Evolutionary conservation across 2,888 invertebrate species (phyloP).

Genomic region (Phymatocera aterrima): DNA sequence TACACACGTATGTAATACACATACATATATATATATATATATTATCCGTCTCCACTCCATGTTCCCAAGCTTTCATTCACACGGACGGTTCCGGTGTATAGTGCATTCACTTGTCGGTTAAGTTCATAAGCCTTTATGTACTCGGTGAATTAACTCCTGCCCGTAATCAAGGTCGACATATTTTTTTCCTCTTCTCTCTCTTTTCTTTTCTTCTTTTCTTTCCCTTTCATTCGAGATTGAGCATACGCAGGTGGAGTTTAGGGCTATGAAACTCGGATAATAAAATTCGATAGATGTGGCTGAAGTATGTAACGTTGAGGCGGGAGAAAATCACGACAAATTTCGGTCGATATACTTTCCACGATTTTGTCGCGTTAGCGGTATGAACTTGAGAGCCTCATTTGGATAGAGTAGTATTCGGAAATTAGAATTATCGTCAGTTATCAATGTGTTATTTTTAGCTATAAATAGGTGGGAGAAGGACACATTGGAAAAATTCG

Average conservation of each 20-base stretch:
- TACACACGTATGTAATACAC: background rate
- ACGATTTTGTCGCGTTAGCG: too few relatives aligned
- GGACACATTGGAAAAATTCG: too few relatives aligned
- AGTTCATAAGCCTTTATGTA: slow-evolving; percentile 44
- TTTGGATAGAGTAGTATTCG: too few relatives aligned
- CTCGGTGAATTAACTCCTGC: slow-evolving; percentile 39
- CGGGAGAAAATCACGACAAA: too few relatives aligned
- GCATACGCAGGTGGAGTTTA: background rate
- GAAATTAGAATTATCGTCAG: too few relatives aligned
- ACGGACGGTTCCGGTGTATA: slow-evolving; percentile 19
- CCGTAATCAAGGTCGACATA: slow-evolving; percentile 36
- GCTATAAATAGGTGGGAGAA: too few relatives aligned
- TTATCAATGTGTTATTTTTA: too few relatives aligned
- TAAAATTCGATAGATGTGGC: background rate
- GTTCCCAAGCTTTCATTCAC: slow-evolving; percentile 32
- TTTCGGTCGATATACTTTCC: background rate
- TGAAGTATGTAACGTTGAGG: too few relatives aligned
- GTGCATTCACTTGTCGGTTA: slow-evolving; percentile 44
- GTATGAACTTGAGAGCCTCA: too few relatives aligned
- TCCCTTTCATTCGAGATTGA: too few relatives aligned
- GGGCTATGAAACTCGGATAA: background rate
- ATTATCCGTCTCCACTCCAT: slow-evolving; percentile 16
- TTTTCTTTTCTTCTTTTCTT: background rate
- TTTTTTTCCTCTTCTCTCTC: background rate
- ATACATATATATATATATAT: background rate